phyloP scores from a whole-genome alignment of 30 jellyfish, hydroid and myxozoan species.

The Aurelia sp. region DNA sequence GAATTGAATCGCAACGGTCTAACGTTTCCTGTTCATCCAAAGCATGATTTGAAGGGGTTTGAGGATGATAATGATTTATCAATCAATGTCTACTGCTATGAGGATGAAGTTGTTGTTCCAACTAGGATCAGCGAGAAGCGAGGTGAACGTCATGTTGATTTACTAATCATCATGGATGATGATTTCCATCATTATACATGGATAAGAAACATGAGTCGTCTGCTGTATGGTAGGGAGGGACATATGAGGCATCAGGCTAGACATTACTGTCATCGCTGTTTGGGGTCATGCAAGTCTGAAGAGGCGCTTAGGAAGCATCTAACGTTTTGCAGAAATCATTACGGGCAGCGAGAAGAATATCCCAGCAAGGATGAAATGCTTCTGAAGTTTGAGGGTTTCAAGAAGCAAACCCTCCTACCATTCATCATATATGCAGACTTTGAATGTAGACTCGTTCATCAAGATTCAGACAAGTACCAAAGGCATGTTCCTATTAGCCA shows the following conservation, averaged over 20 bases:
- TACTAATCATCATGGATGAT: neutral
- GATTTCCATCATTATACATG: neutral
- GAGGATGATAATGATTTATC: constrained; percentile 16
- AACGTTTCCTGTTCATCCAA: neutral
- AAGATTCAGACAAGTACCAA: neutral
- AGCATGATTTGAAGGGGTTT: neutral
- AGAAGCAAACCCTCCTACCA: neutral
- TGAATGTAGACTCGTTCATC: neutral
- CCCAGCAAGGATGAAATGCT: neutral
- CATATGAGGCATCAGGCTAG: neutral
- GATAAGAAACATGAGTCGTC: neutral
- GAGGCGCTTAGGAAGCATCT: neutral
- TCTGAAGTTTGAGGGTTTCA: neutral
- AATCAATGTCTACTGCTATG: neutral
- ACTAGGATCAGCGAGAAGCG: neutral
- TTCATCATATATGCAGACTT: constrained; percentile 11
- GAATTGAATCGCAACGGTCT: neutral
- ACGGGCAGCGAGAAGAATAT: neutral
- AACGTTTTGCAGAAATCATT: neutral
- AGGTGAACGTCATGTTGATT: neutral
- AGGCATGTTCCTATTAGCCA: neutral
- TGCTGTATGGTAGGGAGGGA: neutral
- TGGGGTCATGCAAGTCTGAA: neutral
- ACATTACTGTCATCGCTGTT: neutral
- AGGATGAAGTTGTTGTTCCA: neutral